Conservation (phyloP, 1,140 invertebrate genomes). For the Chrysoperla carnea region DNA sequence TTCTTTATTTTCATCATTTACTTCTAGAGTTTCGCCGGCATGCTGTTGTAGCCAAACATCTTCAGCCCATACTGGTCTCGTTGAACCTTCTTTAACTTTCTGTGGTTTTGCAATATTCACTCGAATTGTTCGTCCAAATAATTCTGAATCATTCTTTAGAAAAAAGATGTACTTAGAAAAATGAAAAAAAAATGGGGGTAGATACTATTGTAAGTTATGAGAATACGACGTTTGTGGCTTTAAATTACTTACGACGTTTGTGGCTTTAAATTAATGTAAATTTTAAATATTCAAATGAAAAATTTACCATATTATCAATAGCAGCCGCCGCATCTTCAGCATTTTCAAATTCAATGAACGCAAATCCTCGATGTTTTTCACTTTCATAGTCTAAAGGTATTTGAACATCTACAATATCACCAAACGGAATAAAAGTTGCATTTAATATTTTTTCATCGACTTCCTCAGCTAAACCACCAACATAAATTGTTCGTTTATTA, state of each 20-base stretch:
- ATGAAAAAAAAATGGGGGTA: too few species aligned
- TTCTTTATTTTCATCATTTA: slow-evolving; percentile 24
- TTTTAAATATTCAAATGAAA: not conserved
- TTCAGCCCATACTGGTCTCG: slow-evolving; percentile 90
- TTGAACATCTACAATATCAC: slow-evolving; percentile 92
- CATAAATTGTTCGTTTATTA: slow-evolving; percentile 60
- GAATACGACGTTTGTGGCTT: too few species aligned
- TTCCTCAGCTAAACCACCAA: slow-evolving; percentile 90
- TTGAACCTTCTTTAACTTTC: slow-evolving; percentile 86
- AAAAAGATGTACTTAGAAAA: too few species aligned
- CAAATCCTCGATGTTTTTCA: slow-evolving; percentile 93
- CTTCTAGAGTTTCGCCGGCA: slow-evolving; percentile 67
- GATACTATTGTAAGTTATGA: too few species aligned
- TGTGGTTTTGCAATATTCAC: slow-evolving; percentile 96
- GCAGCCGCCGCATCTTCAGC: slow-evolving; percentile 89
- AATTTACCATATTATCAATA: slow-evolving; percentile 93
- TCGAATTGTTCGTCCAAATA: slow-evolving; percentile 91
- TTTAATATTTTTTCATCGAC: slow-evolving; percentile 91
- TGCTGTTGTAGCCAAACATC: slow-evolving; percentile 93
- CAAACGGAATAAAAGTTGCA: slow-evolving; percentile 95
- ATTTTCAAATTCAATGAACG: slow-evolving; percentile 95
- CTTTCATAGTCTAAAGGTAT: slow-evolving; percentile 97
- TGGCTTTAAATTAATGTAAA: too few species aligned
- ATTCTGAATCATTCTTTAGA: slow-evolving; percentile 85
- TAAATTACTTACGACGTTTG: too few species aligned